Conservation (phyloP, 2,797 vertebrate species). For the Erpetoichthys calabaricus region DNA sequence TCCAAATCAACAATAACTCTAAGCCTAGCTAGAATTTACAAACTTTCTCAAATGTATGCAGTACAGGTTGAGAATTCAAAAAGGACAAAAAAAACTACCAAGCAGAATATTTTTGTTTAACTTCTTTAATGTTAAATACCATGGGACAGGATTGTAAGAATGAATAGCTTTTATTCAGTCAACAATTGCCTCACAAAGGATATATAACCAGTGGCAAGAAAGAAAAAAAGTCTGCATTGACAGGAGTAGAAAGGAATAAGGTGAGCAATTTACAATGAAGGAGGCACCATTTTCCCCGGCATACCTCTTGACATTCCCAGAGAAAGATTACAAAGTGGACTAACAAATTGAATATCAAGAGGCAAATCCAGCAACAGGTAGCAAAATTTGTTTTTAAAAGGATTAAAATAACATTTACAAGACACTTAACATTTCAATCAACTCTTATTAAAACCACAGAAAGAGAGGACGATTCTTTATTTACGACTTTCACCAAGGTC, state of each 20-base stretch:
- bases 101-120: slow-evolving; percentile 54
- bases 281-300: slow-evolving; percentile 76
- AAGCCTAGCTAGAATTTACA: too few relatives aligned
- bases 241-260: slow-evolving; percentile 68
- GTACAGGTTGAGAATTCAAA: too few relatives aligned
- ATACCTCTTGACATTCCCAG: slow-evolving; percentile 71
- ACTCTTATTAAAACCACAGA: slow-evolving; percentile 85
- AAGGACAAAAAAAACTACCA: slow-evolving; percentile 38
- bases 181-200: slow-evolving; percentile 76
- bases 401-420: slow-evolving; percentile 97
- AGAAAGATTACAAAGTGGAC: slow-evolving; percentile 62
- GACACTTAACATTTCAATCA: slow-evolving; percentile 78
- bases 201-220: slow-evolving; percentile 49
- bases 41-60: too few relatives aligned
- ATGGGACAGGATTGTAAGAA: slow-evolving; percentile 79
- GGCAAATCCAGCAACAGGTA: slow-evolving; percentile 71
- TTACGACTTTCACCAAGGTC: slow-evolving; percentile 58
- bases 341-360: slow-evolving; percentile 61
- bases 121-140: slow-evolving; percentile 77
- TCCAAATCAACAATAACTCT: too few relatives aligned
- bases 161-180: slow-evolving; percentile 70
- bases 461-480: slow-evolving; percentile 57
- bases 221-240: slow-evolving; percentile 72
- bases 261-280: slow-evolving; percentile 77
- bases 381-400: slow-evolving; percentile 65